Percentiles rank a stretch among this genome's conserved stretches.
Evolutionary conservation across 2,888 invertebrate species (phyloP).

Genomic region (Pyrochroa serraticornis): DNA sequence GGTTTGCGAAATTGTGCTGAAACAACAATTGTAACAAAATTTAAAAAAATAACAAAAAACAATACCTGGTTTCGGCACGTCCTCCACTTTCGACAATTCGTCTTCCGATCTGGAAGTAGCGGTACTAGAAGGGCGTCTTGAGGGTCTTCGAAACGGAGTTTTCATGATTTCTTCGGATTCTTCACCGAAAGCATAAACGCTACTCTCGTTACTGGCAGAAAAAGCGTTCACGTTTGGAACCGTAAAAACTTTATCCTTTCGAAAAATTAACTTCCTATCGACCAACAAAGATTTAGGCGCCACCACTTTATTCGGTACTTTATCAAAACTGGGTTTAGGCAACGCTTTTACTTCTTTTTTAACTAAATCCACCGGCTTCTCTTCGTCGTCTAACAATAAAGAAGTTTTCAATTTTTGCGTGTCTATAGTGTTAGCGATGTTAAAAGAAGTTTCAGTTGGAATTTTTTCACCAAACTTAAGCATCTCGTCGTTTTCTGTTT

Average conservation of each 20-base stretch:
- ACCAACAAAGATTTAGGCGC: conserved; percentile 41
- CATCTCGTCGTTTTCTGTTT: conserved; percentile 53
- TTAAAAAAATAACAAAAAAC: conserved; percentile 46
- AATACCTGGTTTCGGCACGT: conserved; percentile 41
- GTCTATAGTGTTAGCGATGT: conserved; percentile 38
- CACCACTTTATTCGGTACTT: conserved; percentile 9
- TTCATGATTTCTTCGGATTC: conserved; percentile 65
- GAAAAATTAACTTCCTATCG: conserved; percentile 64
- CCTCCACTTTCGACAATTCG: conserved; percentile 53
- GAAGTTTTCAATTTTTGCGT: conserved; percentile 40
- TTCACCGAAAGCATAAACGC: conserved; percentile 74
- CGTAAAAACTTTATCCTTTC: conserved; percentile 58
- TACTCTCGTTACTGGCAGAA: conserved; percentile 72
- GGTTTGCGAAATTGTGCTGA: conserved; percentile 36
- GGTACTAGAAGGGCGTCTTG: conserved; percentile 58
- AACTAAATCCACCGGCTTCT: background rate
- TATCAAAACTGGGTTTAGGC: conserved; percentile 13
- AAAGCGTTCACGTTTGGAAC: conserved; percentile 65
- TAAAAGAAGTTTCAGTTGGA: conserved; percentile 46
- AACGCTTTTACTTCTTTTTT: conserved; percentile 16
- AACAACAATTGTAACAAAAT: conserved; percentile 44
- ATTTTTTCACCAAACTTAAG: conserved; percentile 53
- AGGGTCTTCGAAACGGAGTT: conserved; percentile 65
- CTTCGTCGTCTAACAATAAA: conserved; percentile 32
- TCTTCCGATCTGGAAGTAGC: conserved; percentile 59